Base-by-base conservation (phyloP, 2,888 invertebrate species). In the Hypselothyrea guttata region DNA sequence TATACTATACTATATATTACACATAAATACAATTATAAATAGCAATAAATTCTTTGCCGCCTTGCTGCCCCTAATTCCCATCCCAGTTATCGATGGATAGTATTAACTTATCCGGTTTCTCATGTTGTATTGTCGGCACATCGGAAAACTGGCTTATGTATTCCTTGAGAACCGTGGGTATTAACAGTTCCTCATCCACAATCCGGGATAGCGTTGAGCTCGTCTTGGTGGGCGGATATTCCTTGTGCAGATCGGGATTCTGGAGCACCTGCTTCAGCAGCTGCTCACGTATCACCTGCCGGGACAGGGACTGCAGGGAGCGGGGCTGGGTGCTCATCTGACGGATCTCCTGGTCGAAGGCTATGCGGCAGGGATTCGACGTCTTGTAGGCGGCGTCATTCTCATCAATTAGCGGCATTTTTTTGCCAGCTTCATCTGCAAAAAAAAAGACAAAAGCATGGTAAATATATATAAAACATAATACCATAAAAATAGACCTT, bases 131-230 rank as follows among this genome's bases (percentile, higher is more conserved):
- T 49, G 57, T 56, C 31, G 87, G 84, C 58, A 89, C 66, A 65
- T 90, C 90, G 42, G 84, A 70, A 56, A 88, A 89, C 9, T 89
- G 84, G 64, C 74, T 72, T 8, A 90, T 67, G 68, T 85, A 90
- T 54, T 64, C 71, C 54, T 89, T 86, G 22, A 90, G 53, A 1
- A 75, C 73, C 30, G 57, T 65, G 8, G 90, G 90, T 49, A 90
- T 77, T 46, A 74, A 86, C 22, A 88, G 79, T 56, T 85, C 11
- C 35, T 71, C 75, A 38, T 81, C 78, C 7, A 89, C 84, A 16
- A 90, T 79, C 46, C 69, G 68, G n/a, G 72, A 69, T 42, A 90
- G 47, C 16, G 85, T 84, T 2, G 90, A 89, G 38, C 86, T 83
- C 18, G 82, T 64, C 34, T 63, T 77, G 7, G 87, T 88, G 31